Base-by-base conservation (phyloP, 1,140 invertebrate genomes). In the Cydia amplana region DNA sequence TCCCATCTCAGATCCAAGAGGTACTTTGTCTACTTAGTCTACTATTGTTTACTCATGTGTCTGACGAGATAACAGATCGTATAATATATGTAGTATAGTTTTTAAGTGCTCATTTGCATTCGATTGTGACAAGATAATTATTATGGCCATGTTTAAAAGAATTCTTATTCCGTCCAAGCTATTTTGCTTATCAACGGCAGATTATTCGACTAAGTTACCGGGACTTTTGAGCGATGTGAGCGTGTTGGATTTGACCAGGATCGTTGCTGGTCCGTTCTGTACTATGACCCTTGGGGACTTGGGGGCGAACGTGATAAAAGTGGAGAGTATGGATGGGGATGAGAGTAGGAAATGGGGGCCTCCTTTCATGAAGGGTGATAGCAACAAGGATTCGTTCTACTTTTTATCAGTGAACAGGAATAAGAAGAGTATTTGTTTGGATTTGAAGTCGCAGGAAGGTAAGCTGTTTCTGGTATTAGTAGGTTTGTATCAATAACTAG, bases 291-390 rank as follows among this genome's bases (percentile, higher is more conserved):
- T 99, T 6, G 97, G 97, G 2, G 98, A 99, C 92, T 93, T 99
- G 46, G 99, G 98, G 5, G 98, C 98, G 2, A 98, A 99, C 88
- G 94, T 99, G 2, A 96, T 99, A 40, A 99, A 99, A 94, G 94
- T 98, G 43, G 97, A 98, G 84, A 94, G 95, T 81, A 95, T 94
- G 5, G 91, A 86, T n/a, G 98, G 98, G 1, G 98, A 99, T 93
- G 98, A 99, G 82, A 95, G 97, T 0, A 93, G 99, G 60, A 95
- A 95, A 72, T 99, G 98, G 98, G 98, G 97, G 0, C 98, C 98
- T 4, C 99, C 99, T 0, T 98, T 98, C 88, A 91, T 98, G 55
- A 23, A 60, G 2, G 55, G 55, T 60, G 87, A 94, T 23, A 94
- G 94, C 12, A 95, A 95, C 25, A 88, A 93, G 20, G 96, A 98